Conservation (phyloP, 2,888 invertebrate species). For the Lepidochrysops patricia region DNA sequence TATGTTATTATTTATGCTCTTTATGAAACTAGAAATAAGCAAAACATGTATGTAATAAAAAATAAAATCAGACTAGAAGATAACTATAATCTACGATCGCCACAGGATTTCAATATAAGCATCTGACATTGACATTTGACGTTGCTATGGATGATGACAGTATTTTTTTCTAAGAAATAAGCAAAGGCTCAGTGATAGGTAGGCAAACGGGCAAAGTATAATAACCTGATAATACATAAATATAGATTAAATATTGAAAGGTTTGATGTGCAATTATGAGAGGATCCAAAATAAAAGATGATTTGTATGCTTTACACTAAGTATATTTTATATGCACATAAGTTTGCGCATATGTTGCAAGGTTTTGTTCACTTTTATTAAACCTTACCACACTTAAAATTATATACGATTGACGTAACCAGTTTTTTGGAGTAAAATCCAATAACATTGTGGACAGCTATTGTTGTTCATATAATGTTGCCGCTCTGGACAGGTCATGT, state of each 20-base stretch:
- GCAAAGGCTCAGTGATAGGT: too few relatives aligned
- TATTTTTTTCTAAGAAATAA: too few relatives aligned
- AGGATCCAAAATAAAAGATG: conserved; percentile 4
- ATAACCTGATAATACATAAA: too few relatives aligned
- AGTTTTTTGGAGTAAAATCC: conserved; percentile 14
- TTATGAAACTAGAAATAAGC: neutral
- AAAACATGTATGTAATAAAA: neutral
- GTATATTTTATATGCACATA: conserved; percentile 57
- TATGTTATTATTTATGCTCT: neutral
- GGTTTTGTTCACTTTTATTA: neutral
- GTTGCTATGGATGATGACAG: too few relatives aligned
- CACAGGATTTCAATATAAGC: neutral
- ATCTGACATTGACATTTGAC: neutral
- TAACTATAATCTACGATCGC: neutral
- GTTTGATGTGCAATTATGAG: too few relatives aligned
- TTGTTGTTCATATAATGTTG: neutral
- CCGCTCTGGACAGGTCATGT: neutral
- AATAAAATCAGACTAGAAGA: too few relatives aligned
- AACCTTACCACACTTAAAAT: neutral
- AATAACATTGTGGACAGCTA: neutral
- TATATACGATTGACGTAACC: conserved; percentile 17
- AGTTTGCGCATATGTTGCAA: conserved; percentile 49
- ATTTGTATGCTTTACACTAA: conserved; percentile 56
- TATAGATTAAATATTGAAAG: too few relatives aligned
- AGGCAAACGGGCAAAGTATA: too few relatives aligned